Base-by-base conservation (phyloP, 2,113 vertebrate species). In the Raja brachyura region DNA sequence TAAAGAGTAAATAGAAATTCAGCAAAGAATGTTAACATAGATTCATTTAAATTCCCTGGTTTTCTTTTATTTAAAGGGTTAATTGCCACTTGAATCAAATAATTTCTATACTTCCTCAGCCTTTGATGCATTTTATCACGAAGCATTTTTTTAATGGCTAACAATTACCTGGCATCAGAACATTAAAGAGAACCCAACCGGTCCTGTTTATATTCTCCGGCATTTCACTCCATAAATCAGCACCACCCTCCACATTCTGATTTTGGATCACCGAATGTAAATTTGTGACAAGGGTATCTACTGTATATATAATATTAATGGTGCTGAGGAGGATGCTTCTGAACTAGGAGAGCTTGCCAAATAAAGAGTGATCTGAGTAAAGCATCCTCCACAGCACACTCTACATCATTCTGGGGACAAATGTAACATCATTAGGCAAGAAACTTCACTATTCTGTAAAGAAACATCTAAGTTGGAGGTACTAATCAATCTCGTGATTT, bases 241-340 rank as follows among this genome's bases (percentile, higher is more conserved):
- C 95, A 93, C 94, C 95, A 95, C 95, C 95, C 96, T 95, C 95
- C 96, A 95, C 95, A 93, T 96, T 96, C 97, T 96, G 96, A 97
- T 97, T 97, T 96, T 70, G 94, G 97, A 98, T 98, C 96, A 96
- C 96, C 88, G 95, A 96, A 97, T 98, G 97, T 97, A 98, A 98
- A 98, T 98, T 96, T 96, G 97, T 97, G 98, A 98, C 98, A 99
- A 98, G 97, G 97, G 97, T 97, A 98, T 99, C 98, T 98, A 48
- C 39, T 48, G 39, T 48, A 98, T 99, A 98, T 98, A 98, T 98
- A 99, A 98, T 99, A 98, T 98, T 98, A 98, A 98, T 98, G 97
- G 97, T 94, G 93, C 97, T 93, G 94, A 96, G 96, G 96, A 97
- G 96, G 96, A 96, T 97, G 97, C 95, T 96, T 95, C 95, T 96